Conservation (phyloP, 2,797 vertebrate genomes). For the Mallotus villosus region DNA sequence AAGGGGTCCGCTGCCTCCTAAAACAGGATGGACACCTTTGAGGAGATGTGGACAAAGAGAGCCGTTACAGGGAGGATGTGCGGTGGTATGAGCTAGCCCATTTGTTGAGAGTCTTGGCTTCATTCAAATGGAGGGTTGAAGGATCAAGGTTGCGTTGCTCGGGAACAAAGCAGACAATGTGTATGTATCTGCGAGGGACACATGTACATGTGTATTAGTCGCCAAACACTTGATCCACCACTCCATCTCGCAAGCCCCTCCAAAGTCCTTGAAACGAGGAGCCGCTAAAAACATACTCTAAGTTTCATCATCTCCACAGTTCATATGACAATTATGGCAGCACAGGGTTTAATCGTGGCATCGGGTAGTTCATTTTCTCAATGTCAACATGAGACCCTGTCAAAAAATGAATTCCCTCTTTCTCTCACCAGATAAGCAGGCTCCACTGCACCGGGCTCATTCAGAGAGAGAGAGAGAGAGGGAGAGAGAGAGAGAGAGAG, state of each 20-base stretch:
- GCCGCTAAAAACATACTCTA: conserved; percentile 60
- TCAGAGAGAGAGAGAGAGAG: conserved; percentile 64
- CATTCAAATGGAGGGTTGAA: conserved; percentile 26
- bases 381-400: conserved; percentile 90
- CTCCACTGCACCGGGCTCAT: conserved; percentile 82
- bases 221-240: conserved; percentile 38
- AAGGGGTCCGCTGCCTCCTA: background rate
- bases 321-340: conserved; percentile 85
- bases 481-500: conserved; percentile 36
- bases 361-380: conserved; percentile 90
- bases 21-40: background rate
- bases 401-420: conserved; percentile 87
- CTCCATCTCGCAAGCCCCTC: conserved; percentile 39
- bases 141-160: conserved; percentile 25
- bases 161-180: conserved; percentile 21
- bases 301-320: conserved; percentile 77
- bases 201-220: conserved; percentile 23
- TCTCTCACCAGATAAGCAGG: conserved; percentile 87
- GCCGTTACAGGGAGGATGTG: background rate
- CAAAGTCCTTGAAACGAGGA: conserved; percentile 50
- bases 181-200: conserved; percentile 21
- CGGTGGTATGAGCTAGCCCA: background rate
- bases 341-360: conserved; percentile 86
- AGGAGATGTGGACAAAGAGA: background rate
- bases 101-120: background rate